Base-by-base conservation (phyloP, 2,113 vertebrate species). In the Pedetes capensis region DNA sequence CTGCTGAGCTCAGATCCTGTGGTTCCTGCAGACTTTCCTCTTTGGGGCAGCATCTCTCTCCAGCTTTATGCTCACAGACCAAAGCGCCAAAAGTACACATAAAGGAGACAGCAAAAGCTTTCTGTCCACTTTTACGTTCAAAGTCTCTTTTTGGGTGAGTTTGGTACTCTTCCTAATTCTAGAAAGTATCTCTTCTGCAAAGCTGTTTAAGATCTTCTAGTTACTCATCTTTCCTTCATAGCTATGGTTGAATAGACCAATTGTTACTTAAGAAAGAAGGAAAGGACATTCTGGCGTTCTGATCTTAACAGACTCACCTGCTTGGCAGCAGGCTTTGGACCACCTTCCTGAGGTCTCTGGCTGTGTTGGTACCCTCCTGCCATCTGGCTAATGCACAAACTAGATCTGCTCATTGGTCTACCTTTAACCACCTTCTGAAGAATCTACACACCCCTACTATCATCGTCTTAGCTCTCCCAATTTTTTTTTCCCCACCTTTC, bases 1-100 rank as follows among this genome's bases (percentile, higher is more conserved):
- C 92, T 14, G 53, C 0, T 2, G 25, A 34, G 55, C 98, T 63
- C 98, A 97, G 88, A 96, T 97, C 12, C 94, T 98, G 1, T 99
- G 99, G 99, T 98, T 99, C 0, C 0, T 99, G 76, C 99, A 99
- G 97, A 99, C 99, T 0, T 97, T 99, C 23, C 44, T 99, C 5
- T 99, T 99, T 39, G 99, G 99, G 6, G 95, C 99, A 0, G 98
- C 98, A 25, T 99, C 99, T 93, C 99, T 99, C 29, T 97, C 97
- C 51, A 97, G 99, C 66, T 98, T 99, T 91, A 82, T 99, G 98
- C 97, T 93, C 99, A 99, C 85, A 97, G 98, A 88, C 98, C 99
- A 0, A 51, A 94, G 91, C 96, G 32, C 5, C 98, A 97, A 97
- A 99, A 99, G 96, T 93, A 85, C 12, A 96, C 95, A 55, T 98